Conservation (phyloP, 2,797 vertebrate species). For the Pyrocephalus nanus region DNA sequence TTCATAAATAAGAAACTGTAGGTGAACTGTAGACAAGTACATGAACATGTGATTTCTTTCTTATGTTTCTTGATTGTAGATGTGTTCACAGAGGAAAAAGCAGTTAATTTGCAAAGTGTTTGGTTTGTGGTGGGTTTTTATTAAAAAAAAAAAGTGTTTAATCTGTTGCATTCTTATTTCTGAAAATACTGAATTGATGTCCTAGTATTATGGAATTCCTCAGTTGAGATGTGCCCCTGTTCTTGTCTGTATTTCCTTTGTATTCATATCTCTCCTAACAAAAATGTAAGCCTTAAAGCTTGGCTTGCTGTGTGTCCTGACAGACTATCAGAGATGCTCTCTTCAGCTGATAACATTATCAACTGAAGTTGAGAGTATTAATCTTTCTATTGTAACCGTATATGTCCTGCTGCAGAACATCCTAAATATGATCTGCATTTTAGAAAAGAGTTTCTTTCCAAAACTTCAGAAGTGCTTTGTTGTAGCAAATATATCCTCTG, state of each 20-base stretch:
- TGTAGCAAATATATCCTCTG: neutral
- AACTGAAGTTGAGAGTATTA: neutral
- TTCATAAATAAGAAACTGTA: neutral
- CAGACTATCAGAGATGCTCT: neutral
- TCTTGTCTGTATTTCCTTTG: neutral
- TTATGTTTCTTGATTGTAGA: neutral
- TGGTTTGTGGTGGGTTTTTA: accelerated
- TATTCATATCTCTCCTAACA: neutral
- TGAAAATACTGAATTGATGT: neutral
- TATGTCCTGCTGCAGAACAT: neutral
- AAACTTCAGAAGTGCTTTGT: neutral
- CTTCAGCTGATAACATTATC: neutral
- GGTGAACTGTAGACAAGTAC: neutral
- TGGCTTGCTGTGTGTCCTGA: neutral
- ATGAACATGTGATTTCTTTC: neutral
- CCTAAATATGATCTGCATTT: neutral
- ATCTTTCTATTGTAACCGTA: neutral
- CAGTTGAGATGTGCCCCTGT: neutral
- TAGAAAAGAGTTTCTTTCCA: neutral
- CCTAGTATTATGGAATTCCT: neutral
- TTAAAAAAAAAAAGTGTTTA: neutral
- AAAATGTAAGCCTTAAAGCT: neutral
- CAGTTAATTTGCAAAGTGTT: neutral
- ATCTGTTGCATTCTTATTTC: neutral
- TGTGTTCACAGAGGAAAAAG: neutral